phyloP scores from a whole-genome alignment of 2,888 invertebrate species.

The Dyspetes luteomarginatus region DNA sequence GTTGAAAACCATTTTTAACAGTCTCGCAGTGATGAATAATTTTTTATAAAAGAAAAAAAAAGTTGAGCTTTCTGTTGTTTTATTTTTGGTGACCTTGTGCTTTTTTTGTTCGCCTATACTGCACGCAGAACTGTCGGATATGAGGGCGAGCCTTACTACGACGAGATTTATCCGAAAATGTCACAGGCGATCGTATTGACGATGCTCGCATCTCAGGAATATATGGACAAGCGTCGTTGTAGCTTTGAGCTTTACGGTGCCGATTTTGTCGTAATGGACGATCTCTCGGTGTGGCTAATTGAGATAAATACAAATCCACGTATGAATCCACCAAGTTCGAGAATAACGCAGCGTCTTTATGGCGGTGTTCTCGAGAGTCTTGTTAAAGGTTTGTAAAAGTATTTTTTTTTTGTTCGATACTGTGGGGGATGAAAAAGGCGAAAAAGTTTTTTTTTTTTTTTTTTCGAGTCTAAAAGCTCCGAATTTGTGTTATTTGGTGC shows the following conservation, averaged over 20 bases:
- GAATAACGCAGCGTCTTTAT: constrained; percentile 93
- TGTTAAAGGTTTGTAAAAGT: constrained; percentile 88
- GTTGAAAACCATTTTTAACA: not conserved
- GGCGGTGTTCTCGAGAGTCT: constrained; percentile 92
- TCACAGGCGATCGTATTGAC: constrained; percentile 92
- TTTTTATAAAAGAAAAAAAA: constrained; percentile 2
- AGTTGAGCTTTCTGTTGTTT: constrained; percentile 20
- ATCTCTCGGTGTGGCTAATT: constrained; percentile 94
- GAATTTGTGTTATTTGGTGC: constrained; percentile 2
- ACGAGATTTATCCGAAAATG: constrained; percentile 93
- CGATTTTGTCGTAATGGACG: constrained; percentile 95
- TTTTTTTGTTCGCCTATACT: not conserved
- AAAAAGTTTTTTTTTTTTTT: not conserved
- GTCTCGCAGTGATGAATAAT: too few species aligned
- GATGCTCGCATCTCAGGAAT: constrained; percentile 91
- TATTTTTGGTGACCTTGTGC: not conserved
- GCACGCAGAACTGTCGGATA: constrained; percentile 84
- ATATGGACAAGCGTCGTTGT: constrained; percentile 88
- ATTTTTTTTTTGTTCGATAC: not conserved
- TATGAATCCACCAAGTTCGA: constrained; percentile 90
- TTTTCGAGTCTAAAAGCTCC: not conserved
- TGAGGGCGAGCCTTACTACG: constrained; percentile 86
- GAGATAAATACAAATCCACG: constrained; percentile 97
- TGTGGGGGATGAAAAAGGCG: not conserved
- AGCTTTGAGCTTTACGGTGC: constrained; percentile 95